A percentile compares a stretch with the other conserved stretches of the same genome.
phyloP scores from a whole-genome alignment of 2,888 invertebrate species.

The Panopea generosa region DNA sequence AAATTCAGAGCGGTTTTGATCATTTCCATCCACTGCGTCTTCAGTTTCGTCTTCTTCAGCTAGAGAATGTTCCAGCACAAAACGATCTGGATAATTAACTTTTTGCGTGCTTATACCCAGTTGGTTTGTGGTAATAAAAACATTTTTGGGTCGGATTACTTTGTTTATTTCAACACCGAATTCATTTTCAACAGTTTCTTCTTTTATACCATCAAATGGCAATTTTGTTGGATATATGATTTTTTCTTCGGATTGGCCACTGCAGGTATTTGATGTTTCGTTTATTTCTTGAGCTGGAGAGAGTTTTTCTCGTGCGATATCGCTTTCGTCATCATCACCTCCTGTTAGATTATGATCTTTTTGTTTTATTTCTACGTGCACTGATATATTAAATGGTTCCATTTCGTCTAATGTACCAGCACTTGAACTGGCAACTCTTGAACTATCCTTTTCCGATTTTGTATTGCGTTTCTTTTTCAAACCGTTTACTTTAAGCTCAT shows the following conservation, averaged over 20 bases:
- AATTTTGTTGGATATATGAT: slow-evolving; percentile 30
- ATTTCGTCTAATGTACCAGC: slow-evolving; percentile 31
- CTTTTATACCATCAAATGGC: background rate
- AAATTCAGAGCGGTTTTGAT: too few species aligned
- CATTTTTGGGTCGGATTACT: slow-evolving; percentile 30
- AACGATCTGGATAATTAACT: slow-evolving; percentile 48
- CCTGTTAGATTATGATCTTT: slow-evolving; percentile 25
- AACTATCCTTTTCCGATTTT: background rate
- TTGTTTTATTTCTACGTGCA: slow-evolving; percentile 52
- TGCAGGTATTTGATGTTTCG: background rate
- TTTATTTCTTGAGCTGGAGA: background rate
- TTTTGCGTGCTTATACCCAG: slow-evolving; percentile 43
- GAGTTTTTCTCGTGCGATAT: slow-evolving; percentile 7
- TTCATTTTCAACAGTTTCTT: background rate
- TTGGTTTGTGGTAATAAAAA: slow-evolving; percentile 35
- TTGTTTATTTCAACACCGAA: slow-evolving; percentile 8
- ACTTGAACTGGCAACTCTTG: background rate
- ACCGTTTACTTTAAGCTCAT: background rate
- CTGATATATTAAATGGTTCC: slow-evolving; percentile 60
- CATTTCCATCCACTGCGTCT: slow-evolving; percentile 8
- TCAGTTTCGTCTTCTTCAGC: slow-evolving; percentile 29
- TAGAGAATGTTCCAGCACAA: slow-evolving; percentile 38
- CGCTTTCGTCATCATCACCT: slow-evolving; percentile 27
- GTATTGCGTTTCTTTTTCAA: background rate
- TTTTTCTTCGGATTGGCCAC: slow-evolving; percentile 6